phyloP scores from a whole-genome alignment of 53 echinoderm and acorn worm genomes.

The Antedon mediterranea region DNA sequence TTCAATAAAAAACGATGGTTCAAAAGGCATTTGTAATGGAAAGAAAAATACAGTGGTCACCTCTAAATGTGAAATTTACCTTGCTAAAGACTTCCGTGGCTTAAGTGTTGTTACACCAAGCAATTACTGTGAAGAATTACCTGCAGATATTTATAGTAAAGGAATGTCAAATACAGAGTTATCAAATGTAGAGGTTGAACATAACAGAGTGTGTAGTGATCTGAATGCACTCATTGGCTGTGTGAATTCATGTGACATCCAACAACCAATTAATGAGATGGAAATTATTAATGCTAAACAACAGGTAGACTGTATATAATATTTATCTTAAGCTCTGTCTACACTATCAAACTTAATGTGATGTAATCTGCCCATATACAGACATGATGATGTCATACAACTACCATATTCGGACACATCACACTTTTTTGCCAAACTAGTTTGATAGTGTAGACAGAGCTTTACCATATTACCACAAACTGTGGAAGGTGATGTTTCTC shows the following conservation, averaged over 20 bases:
- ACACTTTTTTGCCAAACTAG: too few relatives aligned
- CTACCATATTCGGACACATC: too few relatives aligned
- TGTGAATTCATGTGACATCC: background rate
- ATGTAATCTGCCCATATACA: too few relatives aligned
- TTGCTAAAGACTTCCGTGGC: background rate
- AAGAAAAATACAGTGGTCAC: background rate
- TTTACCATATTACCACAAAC: too few relatives aligned
- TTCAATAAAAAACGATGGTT: background rate
- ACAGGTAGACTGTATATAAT: background rate
- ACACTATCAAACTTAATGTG: too few relatives aligned
- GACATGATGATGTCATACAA: too few relatives aligned
- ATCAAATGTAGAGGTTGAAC: background rate
- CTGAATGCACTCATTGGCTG: background rate
- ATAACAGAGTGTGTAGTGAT: background rate
- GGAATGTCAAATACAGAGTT: background rate
- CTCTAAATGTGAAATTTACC: background rate
- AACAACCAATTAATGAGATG: background rate
- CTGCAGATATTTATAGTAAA: background rate
- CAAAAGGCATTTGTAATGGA: background rate
- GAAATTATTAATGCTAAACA: background rate
- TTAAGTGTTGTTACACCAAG: too few relatives aligned
- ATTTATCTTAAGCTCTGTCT: too few relatives aligned
- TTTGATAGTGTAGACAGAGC: too few relatives aligned
- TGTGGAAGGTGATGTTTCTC: too few relatives aligned
- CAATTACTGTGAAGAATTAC: too few relatives aligned